These are phyloP conservation scores for Periophthalmus magnuspinnatus DNA, from an alignment of 2,797 vertebrate genomes.

Conservation along the genomic window DNA sequence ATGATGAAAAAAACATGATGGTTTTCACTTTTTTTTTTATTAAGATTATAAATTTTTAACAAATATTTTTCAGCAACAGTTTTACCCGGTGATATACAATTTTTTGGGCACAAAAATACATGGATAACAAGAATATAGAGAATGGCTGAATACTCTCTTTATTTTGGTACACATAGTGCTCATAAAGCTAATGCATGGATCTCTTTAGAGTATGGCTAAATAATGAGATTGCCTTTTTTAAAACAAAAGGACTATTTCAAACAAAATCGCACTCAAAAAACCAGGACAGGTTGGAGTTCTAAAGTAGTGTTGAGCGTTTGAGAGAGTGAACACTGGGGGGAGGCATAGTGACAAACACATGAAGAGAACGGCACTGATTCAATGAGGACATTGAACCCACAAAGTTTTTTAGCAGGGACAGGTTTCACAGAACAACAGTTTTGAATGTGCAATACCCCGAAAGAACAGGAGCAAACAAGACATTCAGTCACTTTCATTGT, in stretches of 20 bases:
- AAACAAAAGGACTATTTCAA: conserved; percentile 89
- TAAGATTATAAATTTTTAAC: conserved; percentile 94
- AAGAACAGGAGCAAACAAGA: conserved; percentile 37
- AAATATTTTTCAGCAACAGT: conserved; percentile 90
- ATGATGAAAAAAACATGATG: conserved; percentile 5
- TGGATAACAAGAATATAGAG: conserved; percentile 84
- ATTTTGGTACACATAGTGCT: conserved; percentile 87
- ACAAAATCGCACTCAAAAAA: conserved; percentile 77
- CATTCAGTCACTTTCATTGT: conserved; percentile 67
- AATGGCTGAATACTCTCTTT: conserved; percentile 84
- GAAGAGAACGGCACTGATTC: conserved; percentile 44
- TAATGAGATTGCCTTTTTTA: conserved; percentile 85
- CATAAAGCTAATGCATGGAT: conserved; percentile 79
- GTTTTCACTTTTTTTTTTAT: conserved; percentile 78
- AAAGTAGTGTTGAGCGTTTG: conserved; percentile 64
- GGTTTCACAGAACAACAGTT: conserved; percentile 49
- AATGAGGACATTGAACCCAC: conserved; percentile 46
- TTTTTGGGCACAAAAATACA: conserved; percentile 90
- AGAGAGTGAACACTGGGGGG: conserved; percentile 75
- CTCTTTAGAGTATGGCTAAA: conserved; percentile 73
- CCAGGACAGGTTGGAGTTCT: conserved; percentile 81
- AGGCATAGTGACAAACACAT: conserved; percentile 63
- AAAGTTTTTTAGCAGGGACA: conserved; percentile 38
- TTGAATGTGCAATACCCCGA: conserved; percentile 43
- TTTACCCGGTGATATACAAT: conserved; percentile 93